Conservation (phyloP, 2,888 invertebrate species). For the Stegophylla sp. region DNA sequence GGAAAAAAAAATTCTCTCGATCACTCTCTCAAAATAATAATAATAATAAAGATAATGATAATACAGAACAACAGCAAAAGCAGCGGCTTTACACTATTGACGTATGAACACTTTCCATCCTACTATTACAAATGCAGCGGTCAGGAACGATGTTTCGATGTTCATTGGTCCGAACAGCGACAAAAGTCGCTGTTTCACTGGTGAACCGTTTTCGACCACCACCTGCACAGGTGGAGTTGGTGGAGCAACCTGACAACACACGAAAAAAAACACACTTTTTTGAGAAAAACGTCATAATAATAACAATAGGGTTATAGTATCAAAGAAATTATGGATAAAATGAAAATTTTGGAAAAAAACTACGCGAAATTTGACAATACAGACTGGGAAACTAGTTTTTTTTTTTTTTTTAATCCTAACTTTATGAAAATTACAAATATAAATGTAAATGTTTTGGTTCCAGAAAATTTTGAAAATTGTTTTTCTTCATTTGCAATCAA, state of each 20-base stretch:
- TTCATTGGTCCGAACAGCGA: slow-evolving; percentile 3
- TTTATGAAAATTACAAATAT: too few species aligned
- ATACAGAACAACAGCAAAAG: too few species aligned
- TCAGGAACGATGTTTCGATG: slow-evolving; percentile 33
- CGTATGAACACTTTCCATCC: slow-evolving; percentile 46
- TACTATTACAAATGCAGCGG: slow-evolving; percentile 38
- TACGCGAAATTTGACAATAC: neutral
- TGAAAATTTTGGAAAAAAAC: neutral
- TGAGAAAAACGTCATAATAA: neutral
- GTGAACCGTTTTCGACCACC: neutral
- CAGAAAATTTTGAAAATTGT: too few species aligned
- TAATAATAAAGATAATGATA: too few species aligned
- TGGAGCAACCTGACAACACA: slow-evolving; percentile 32
- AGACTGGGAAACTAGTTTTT: neutral
- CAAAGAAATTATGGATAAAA: neutral
- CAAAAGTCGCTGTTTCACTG: slow-evolving; percentile 14
- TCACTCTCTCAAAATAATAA: slow-evolving; percentile 36
- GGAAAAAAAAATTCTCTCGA: slow-evolving; percentile 17
- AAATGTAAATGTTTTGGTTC: too few species aligned
- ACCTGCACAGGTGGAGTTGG: too few species aligned
- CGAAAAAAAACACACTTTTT: neutral
- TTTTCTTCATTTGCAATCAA: too few species aligned
- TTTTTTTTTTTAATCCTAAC: neutral
- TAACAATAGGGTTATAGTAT: neutral
- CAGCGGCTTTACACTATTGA: slow-evolving; percentile 18